These are phyloP conservation scores for Ophthalmolycus amberensis DNA, from an alignment of 2,113 vertebrate species.

Conservation along the genomic window DNA sequence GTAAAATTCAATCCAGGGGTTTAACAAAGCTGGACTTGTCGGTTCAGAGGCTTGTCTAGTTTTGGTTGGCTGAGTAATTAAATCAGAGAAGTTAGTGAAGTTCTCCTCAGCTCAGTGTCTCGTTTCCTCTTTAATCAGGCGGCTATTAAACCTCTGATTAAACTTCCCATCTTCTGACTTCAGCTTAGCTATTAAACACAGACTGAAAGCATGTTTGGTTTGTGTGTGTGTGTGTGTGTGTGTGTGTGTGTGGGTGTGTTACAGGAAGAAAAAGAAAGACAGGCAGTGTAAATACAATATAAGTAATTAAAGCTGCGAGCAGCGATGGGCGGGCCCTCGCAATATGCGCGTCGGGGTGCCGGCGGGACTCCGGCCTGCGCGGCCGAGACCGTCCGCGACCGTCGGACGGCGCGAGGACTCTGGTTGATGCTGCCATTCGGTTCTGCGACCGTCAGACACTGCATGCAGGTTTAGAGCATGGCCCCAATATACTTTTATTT, in stretches of 20 bases:
- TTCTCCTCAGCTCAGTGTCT: slow-evolving; percentile 72
- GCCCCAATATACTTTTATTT: too few relatives aligned
- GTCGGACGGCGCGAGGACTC: too few relatives aligned
- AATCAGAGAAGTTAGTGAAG: slow-evolving; percentile 76
- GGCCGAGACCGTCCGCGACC: too few relatives aligned
- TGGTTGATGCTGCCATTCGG: too few relatives aligned
- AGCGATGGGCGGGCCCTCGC: too few relatives aligned
- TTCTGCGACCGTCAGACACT: too few relatives aligned
- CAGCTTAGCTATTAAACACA: slow-evolving; percentile 69
- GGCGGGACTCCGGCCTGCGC: too few relatives aligned
- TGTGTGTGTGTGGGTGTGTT: not conserved
- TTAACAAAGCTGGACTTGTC: slow-evolving; percentile 56
- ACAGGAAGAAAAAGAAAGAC: slow-evolving; percentile 22
- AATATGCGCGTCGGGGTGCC: too few relatives aligned
- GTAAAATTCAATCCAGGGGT: slow-evolving; percentile 62
- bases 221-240: not conserved
- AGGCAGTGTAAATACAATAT: slow-evolving; percentile 24
- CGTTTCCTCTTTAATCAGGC: slow-evolving; percentile 82
- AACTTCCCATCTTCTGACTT: slow-evolving; percentile 71
- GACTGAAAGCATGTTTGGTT: slow-evolving; percentile 46
- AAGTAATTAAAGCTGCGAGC: too few relatives aligned
- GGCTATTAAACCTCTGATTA: slow-evolving; percentile 77
- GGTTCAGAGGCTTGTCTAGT: slow-evolving; percentile 69
- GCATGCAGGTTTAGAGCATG: too few relatives aligned
- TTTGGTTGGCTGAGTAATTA: slow-evolving; percentile 78